Conservation (phyloP, 2,797 vertebrate genomes). For the Coreius guichenoti region DNA sequence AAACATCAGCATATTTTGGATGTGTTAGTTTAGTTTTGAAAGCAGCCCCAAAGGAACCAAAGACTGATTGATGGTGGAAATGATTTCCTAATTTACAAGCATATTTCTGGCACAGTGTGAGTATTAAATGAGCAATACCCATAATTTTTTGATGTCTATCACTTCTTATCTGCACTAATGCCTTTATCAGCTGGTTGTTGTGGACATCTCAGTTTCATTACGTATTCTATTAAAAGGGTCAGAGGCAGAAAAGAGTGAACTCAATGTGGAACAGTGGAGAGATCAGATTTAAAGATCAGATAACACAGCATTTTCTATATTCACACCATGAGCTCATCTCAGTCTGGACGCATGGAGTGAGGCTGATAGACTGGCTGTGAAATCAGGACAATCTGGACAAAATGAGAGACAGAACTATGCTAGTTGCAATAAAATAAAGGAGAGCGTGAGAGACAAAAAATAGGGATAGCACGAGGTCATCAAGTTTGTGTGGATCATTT, state of each 20-base stretch:
- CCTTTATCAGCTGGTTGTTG: background rate
- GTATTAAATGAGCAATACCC: background rate
- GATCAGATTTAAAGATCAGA: conserved; percentile 52
- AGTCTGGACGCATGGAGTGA: conserved; percentile 33
- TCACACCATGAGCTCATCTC: conserved; percentile 56
- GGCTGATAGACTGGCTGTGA: conserved; percentile 50
- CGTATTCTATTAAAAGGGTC: conserved; percentile 23
- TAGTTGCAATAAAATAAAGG: conserved; percentile 21
- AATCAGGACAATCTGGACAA: conserved; percentile 4
- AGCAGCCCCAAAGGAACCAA: background rate
- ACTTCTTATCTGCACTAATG: background rate
- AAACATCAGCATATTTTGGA: conserved; percentile 4
- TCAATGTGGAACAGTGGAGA: conserved; percentile 22
- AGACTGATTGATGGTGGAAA: background rate
- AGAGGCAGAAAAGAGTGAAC: conserved; percentile 15
- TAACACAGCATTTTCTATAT: conserved; percentile 63
- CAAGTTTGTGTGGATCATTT: conserved; percentile 11
- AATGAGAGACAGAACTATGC: background rate
- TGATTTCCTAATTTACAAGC: background rate
- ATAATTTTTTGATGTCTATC: background rate
- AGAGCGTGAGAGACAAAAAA: background rate
- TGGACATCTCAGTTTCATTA: conserved; percentile 18
- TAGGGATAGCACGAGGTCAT: conserved; percentile 10
- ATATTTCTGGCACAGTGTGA: background rate
- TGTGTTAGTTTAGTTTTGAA: conserved; percentile 18